Conservation (phyloP, 2,888 invertebrate genomes). For the Rhodophaea formosa region DNA sequence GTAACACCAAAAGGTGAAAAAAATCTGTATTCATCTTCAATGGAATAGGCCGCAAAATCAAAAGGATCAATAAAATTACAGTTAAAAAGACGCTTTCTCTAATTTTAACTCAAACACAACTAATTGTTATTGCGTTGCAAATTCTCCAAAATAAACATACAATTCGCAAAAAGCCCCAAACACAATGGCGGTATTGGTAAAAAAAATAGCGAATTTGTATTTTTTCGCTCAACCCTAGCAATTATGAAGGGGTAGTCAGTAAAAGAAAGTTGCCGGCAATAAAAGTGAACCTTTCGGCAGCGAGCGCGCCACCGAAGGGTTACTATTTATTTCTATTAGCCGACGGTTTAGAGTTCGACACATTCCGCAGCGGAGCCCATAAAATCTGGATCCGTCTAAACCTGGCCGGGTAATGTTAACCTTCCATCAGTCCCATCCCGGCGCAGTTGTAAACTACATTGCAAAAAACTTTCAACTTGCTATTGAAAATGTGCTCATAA, state of each 20-base stretch:
- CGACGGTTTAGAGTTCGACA: constrained; percentile 58
- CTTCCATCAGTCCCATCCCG: constrained; percentile 45
- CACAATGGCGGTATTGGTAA: constrained; percentile 51
- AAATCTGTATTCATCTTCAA: neutral
- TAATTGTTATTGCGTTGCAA: constrained; percentile 19
- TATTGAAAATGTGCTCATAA: constrained; percentile 67
- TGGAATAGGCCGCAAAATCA: neutral
- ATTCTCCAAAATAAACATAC: constrained; percentile 25
- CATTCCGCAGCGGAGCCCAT: constrained; percentile 47
- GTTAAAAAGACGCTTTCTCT: neutral
- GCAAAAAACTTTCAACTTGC: constrained; percentile 57
- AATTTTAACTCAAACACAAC: neutral
- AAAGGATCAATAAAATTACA: constrained; percentile 6
- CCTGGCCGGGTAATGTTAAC: constrained; percentile 44
- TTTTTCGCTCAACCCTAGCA: constrained; percentile 63
- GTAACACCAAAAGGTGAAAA: neutral
- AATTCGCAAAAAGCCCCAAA: constrained; percentile 28
- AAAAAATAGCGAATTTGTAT: constrained; percentile 53
- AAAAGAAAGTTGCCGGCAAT: constrained; percentile 72
- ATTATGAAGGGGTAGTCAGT: constrained; percentile 71
- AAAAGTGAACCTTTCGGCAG: constrained; percentile 78
- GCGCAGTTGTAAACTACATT: constrained; percentile 61
- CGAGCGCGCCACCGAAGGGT: constrained; percentile 74
- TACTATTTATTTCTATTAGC: constrained; percentile 73
- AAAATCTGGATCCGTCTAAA: constrained; percentile 52